Evolutionary conservation across 2,888 invertebrate genomes (phyloP).

Genomic region (Tenthredo mesomela): DNA sequence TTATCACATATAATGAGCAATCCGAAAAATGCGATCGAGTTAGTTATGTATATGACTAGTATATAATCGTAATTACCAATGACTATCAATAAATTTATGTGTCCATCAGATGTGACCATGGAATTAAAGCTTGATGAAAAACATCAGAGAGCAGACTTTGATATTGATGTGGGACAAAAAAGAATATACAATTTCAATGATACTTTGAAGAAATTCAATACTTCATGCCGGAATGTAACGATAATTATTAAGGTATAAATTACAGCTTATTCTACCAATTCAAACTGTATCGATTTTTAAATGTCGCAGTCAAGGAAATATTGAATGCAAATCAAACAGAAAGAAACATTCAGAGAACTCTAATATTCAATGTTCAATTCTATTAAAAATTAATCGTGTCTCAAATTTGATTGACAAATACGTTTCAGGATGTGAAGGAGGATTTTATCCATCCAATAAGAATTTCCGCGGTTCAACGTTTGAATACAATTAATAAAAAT

Average conservation of each 20-base stretch:
- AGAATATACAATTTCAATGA: conserved; percentile 39
- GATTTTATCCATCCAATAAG: conserved; percentile 68
- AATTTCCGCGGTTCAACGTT: conserved; percentile 59
- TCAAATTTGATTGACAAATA: not conserved
- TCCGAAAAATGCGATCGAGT: too few species aligned
- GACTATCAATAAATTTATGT: not conserved
- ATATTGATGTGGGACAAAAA: too few species aligned
- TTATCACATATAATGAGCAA: not conserved
- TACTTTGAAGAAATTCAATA: not conserved
- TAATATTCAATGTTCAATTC: not conserved
- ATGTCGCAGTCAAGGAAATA: not conserved
- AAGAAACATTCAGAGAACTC: not conserved
- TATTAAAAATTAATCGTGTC: not conserved
- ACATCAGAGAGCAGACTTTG: not conserved
- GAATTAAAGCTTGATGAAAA: not conserved
- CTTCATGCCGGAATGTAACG: not conserved
- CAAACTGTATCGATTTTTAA: not conserved
- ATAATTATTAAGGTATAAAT: not conserved
- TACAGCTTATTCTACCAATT: not conserved
- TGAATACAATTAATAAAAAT: conserved; percentile 54
- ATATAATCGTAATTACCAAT: too few species aligned
- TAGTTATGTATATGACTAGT: too few species aligned
- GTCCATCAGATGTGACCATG: not conserved
- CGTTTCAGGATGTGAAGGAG: conserved; percentile 63
- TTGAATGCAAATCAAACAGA: not conserved